Evolutionary conservation across 2,888 invertebrate species (phyloP).

Genomic region (Actias luna): DNA sequence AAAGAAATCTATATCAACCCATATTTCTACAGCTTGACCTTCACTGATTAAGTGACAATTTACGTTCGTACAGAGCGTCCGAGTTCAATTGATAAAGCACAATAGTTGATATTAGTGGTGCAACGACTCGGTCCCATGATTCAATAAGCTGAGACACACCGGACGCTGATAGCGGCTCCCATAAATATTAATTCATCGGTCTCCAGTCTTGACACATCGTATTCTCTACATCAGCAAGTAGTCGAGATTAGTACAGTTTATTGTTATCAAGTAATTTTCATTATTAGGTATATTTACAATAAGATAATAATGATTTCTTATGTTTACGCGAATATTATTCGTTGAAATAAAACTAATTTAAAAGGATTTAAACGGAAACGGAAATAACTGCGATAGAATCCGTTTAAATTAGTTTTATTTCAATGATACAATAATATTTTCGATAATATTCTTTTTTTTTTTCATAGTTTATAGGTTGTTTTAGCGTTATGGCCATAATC

Average conservation of each 20-base stretch:
- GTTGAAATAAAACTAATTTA: no score
- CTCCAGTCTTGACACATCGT: conserved; percentile 16
- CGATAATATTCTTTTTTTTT: no score
- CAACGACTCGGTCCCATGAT: conserved; percentile 32
- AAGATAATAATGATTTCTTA: no score
- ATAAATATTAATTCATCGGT: conserved; percentile 58
- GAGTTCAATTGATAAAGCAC: not conserved
- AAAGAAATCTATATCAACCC: no score
- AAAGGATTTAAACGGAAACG: no score
- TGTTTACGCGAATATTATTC: no score
- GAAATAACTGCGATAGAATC: no score
- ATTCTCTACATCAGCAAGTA: not conserved
- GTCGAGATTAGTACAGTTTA: not conserved
- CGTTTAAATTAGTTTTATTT: no score
- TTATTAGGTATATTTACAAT: no score
- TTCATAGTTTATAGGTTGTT: no score
- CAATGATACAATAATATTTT: no score
- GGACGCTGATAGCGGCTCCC: conserved; percentile 36
- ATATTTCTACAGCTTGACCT: not conserved
- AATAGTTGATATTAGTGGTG: not conserved
- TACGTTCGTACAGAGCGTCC: not conserved
- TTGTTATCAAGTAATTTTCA: not conserved
- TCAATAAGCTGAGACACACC: conserved; percentile 42
- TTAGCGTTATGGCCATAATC: no score
- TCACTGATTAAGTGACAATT: conserved; percentile 4